These are phyloP conservation scores for Papilio dardanus DNA, from an alignment of 1,140 invertebrate genomes.

Conservation along the genomic window DNA sequence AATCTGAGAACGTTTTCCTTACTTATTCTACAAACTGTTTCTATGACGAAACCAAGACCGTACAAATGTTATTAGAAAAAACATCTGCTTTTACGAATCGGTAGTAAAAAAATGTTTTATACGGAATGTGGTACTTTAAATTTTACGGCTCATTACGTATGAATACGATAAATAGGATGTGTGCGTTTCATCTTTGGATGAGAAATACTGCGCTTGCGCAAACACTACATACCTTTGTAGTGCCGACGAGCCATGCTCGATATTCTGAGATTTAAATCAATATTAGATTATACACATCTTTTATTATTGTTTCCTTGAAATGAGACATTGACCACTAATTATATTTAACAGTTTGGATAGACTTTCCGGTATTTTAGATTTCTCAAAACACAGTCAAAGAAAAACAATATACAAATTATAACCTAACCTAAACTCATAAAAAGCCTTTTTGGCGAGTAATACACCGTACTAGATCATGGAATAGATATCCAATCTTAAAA, in stretches of 20 bases:
- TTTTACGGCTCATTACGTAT: slow-evolving; percentile 34
- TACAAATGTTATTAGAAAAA: slow-evolving; percentile 15
- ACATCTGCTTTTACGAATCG: neutral
- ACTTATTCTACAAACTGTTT: no score
- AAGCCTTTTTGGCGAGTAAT: no score
- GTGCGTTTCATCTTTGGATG: neutral
- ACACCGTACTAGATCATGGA: no score
- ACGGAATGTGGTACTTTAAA: slow-evolving; percentile 24
- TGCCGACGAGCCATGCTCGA: slow-evolving; percentile 16
- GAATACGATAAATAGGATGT: slow-evolving; percentile 37
- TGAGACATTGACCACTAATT: neutral
- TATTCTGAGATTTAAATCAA: slow-evolving; percentile 16
- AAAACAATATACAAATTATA: no score
- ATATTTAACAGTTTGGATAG: neutral
- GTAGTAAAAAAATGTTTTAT: neutral
- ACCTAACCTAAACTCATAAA: no score
- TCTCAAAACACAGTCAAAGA: no score
- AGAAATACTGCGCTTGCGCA: slow-evolving; percentile 13
- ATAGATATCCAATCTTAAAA: no score
- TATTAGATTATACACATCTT: neutral
- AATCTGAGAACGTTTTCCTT: no score
- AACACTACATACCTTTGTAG: neutral
- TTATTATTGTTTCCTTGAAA: neutral
- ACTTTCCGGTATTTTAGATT: neutral
- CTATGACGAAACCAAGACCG: neutral